Evolutionary conservation across 1,140 invertebrate genomes (phyloP), one percentile per base, ranked within the genome.

Genomic region (Goniozus legneri): DNA sequence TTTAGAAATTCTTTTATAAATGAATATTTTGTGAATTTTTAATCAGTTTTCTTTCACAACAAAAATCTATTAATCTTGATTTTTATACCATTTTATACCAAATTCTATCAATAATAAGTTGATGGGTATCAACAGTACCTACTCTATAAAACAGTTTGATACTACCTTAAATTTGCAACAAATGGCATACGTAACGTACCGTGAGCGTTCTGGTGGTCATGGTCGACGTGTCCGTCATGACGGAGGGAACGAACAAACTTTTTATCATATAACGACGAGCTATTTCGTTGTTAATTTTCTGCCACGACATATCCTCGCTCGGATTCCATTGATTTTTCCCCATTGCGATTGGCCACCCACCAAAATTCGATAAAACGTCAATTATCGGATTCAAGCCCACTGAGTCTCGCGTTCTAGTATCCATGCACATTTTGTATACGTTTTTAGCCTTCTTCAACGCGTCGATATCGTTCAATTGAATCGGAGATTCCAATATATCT

Each of bases 281-380:
- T 4, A 27, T 27, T 4, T 27, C 24, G 10, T 27, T 27, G 10
- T 27, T 27, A 27, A 27, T 27, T 50, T 42, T 55, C 52, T 62
- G 58, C 63, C 63, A 65, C 2, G 20, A 4, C 10, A 10, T 41
- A 20, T 60, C 47, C 3, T 50, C 43, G 0, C 36, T 12, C 1
- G 31, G 45, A 3, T 57, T 44, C 63, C 63, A 65, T 39, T 64
- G 56, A 0, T 47, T 54, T 2, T 40, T 20, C 10, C 54, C 50
- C 54, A 64, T 60, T 37, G 52, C 54, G 30, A 65, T 44, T 3
- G 63, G 63, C 63, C 63, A 65, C 12, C 63, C 63, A 19, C 63
- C 63, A 21, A 52, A 48, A 37, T 50, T 47, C 38, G 51, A 37
- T 10, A 64, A 1, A 8, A 56, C 52, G 4, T 46, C 42, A 22